Base-by-base conservation (phyloP, 2,113 vertebrate species). In the Halichoerus grypus region DNA sequence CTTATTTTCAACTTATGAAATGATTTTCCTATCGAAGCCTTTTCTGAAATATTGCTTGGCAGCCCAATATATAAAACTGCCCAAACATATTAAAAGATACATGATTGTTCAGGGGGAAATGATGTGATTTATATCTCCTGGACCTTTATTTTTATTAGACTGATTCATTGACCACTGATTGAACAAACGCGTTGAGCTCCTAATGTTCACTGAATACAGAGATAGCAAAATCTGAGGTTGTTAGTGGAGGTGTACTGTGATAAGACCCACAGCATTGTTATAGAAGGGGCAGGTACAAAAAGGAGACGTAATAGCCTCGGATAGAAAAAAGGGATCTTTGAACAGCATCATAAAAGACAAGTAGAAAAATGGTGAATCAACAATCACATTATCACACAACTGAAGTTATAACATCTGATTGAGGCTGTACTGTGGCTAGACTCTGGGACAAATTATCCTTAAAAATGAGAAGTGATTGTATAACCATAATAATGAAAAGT, bases 331-430 rank as follows among this genome's bases (percentile, higher is more conserved):
- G 7, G 76, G 42, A 59, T 93, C 28, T 95, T 53, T 81, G 46
- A 83, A 84, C 22, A 83, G 51, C 31, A 42, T 59, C 69, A 81
- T 61, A 79, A 69, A 88, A 91, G 57, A n/a, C 77, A 91, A 87
- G 71, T 49, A 92, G 79, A 55, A 93, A 95, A 79, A 76, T 71
- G 33, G 33, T 87, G 36, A 53, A 28, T 69, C 10, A 79, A 74
- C 39, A 72, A 89, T 81, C 71, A 91, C 57, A 76, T 94, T 71
- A 95, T 81, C 74, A 96, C 28, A 95, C 26, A 93, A 67, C 8
- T 8, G 9, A 91, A 97, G 65, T 84, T 85, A 92, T 31, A 53
- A 19, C 26, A 92, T 91, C n/a, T 86, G 49, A 82, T 13, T 82
- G 55, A 51, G 19, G 77, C 28, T 79, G 13, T 76, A 61, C 28